A percentile compares a stretch with the other conserved stretches of the same genome.
Evolutionary conservation across 1,140 invertebrate species (phyloP).

Genomic region (Nephila pilipes): DNA sequence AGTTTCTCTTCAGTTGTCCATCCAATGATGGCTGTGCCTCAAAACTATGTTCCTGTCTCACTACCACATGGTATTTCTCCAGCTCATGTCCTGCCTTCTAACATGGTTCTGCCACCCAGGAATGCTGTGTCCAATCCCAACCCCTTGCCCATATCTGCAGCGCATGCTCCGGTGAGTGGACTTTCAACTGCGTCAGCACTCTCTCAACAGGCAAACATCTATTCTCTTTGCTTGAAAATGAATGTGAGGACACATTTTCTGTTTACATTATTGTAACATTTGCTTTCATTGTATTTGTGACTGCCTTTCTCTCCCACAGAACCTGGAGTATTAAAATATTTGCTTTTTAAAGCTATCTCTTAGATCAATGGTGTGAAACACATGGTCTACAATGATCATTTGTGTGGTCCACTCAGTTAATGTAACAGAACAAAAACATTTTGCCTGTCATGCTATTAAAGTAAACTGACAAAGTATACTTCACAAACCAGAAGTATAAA

Average conservation of each 20-base stretch:
- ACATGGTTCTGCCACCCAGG: conserved; percentile 61
- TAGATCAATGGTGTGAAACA: too few relatives aligned
- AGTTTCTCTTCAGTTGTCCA: conserved; percentile 75
- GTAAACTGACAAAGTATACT: too few relatives aligned
- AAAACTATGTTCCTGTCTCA: conserved; percentile 65
- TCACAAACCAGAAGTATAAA: too few relatives aligned
- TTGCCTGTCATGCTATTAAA: too few relatives aligned
- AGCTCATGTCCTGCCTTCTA: conserved; percentile 56
- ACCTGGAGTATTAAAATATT: neutral
- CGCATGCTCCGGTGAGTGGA: conserved; percentile 70
- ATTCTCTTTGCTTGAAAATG: conserved; percentile 75
- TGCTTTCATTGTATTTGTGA: neutral
- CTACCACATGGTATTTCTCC: conserved; percentile 44
- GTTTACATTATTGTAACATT: conserved; percentile 23
- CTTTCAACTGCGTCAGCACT: conserved; percentile 65
- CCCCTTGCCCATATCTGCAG: conserved; percentile 50
- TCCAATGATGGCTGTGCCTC: conserved; percentile 63
- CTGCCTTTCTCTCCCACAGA: conserved; percentile 9
- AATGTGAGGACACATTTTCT: conserved; percentile 69
- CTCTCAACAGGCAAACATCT: conserved; percentile 71
- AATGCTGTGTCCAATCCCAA: conserved; percentile 41
- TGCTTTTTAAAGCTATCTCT: too few relatives aligned
- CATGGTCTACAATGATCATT: too few relatives aligned
- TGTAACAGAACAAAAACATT: too few relatives aligned
- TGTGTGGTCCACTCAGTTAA: too few relatives aligned